A percentile compares a stretch with the other conserved stretches of the same genome.
phyloP scores from a whole-genome alignment of 2,113 vertebrate species.

The Sitta europaea region DNA sequence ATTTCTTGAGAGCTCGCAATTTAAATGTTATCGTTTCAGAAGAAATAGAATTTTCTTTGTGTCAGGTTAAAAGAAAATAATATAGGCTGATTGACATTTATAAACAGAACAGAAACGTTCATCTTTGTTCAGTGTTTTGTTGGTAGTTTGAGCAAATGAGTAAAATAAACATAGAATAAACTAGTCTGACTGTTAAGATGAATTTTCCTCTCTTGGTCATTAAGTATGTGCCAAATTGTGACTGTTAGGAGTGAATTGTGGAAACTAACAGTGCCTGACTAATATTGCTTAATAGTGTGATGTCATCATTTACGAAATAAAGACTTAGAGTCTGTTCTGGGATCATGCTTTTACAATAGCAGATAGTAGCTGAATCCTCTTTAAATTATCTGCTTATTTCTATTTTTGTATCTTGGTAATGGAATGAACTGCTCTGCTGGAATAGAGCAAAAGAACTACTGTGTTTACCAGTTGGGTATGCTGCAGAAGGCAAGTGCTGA shows the following conservation, averaged over 20 bases:
- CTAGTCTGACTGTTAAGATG: neutral
- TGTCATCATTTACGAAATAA: constrained; percentile 40
- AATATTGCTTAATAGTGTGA: constrained; percentile 5
- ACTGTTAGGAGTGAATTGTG: neutral
- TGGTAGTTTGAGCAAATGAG: neutral
- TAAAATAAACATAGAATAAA: neutral
- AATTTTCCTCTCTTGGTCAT: neutral
- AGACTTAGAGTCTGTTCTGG: constrained; percentile 38
- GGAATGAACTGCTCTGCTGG: constrained; percentile 63
- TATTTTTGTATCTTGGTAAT: constrained; percentile 73
- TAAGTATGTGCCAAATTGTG: neutral
- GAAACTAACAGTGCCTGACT: neutral
- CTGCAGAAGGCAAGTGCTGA: neutral
- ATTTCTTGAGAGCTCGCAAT: neutral
- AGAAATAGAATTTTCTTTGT: neutral
- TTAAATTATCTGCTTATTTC: constrained; percentile 77
- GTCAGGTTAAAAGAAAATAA: neutral
- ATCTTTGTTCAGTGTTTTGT: neutral
- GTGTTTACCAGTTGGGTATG: constrained; percentile 27
- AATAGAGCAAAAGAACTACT: constrained; percentile 12
- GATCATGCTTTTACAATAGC: constrained; percentile 67
- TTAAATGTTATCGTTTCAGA: neutral
- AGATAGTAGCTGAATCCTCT: constrained; percentile 70
- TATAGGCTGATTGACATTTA: neutral
- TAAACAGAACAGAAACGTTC: neutral